Evolutionary conservation across 2,797 vertebrate species (phyloP).

Genomic region (Capromys pilorides): DNA sequence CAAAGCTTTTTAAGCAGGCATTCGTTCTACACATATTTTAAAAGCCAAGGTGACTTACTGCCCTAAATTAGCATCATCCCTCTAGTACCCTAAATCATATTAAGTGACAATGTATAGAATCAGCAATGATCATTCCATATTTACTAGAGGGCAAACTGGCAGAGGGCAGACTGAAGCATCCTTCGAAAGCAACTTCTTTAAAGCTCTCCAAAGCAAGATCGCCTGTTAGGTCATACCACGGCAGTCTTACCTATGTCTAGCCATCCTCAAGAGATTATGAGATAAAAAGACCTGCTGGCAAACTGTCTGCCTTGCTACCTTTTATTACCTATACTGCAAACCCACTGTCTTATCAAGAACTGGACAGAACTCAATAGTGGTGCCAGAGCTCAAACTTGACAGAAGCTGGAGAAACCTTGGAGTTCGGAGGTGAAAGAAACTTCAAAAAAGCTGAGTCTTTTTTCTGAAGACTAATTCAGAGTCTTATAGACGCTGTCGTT

Average conservation of each 20-base stretch:
- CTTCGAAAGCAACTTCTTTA: background rate
- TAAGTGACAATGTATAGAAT: constrained; percentile 23
- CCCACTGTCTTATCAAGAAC: background rate
- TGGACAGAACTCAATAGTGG: background rate
- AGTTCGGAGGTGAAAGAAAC: background rate
- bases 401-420: background rate
- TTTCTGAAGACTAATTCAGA: background rate
- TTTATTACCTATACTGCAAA: background rate
- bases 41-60: background rate
- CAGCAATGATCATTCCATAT: background rate
- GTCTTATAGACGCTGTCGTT: background rate
- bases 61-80: background rate
- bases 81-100: background rate
- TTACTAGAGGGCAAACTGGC: background rate
- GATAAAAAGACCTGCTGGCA: background rate
- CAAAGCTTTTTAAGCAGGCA: constrained; percentile 19
- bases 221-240: background rate
- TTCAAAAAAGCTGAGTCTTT: constrained; percentile 22
- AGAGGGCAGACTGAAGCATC: background rate
- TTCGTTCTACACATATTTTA: background rate
- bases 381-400: background rate
- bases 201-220: background rate
- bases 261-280: background rate
- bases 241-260: background rate
- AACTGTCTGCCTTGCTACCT: background rate